Conservation (phyloP, 2,113 vertebrate species). For the Gymnocephalus cernua region DNA sequence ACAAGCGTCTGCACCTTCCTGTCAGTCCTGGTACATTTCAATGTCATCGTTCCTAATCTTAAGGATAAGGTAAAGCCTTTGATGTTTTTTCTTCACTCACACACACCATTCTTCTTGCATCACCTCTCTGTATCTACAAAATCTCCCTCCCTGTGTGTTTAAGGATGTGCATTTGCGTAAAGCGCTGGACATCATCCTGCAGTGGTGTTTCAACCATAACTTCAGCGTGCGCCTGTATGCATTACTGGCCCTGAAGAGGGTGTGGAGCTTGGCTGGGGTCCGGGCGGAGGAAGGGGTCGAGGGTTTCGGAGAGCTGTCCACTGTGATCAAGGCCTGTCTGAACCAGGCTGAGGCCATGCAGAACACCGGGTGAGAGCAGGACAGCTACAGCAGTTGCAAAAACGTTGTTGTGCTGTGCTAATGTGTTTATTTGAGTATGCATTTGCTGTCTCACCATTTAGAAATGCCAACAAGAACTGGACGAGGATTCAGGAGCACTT, state of each 20-base stretch:
- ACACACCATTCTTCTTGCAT: not conserved
- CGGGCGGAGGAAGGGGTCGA: conserved; percentile 58
- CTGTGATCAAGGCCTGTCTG: conserved; percentile 90
- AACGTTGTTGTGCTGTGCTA: not conserved
- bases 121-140: not conserved
- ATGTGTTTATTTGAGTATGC: not conserved
- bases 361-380: conserved; percentile 87
- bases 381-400: not conserved
- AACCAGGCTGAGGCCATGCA: conserved; percentile 91
- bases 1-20: conserved; percentile 94
- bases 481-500: conserved; percentile 95
- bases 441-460: conserved; percentile 63
- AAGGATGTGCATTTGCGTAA: conserved; percentile 85
- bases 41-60: conserved; percentile 85
- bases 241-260: conserved; percentile 90
- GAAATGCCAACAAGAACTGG: conserved; percentile 96
- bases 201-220: conserved; percentile 95
- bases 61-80: conserved; percentile 83
- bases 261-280: conserved; percentile 86
- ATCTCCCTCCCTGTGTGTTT: conserved; percentile 5
- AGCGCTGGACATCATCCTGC: conserved; percentile 87
- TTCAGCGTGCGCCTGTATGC: conserved; percentile 95
- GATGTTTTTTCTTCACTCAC: not conserved
- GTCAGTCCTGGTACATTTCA: conserved; percentile 92
- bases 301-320: conserved; percentile 82